A percentile compares a stretch with the other conserved stretches of the same genome.
phyloP scores from a whole-genome alignment of 2,113 vertebrate genomes.

The Propithecus coquereli region DNA sequence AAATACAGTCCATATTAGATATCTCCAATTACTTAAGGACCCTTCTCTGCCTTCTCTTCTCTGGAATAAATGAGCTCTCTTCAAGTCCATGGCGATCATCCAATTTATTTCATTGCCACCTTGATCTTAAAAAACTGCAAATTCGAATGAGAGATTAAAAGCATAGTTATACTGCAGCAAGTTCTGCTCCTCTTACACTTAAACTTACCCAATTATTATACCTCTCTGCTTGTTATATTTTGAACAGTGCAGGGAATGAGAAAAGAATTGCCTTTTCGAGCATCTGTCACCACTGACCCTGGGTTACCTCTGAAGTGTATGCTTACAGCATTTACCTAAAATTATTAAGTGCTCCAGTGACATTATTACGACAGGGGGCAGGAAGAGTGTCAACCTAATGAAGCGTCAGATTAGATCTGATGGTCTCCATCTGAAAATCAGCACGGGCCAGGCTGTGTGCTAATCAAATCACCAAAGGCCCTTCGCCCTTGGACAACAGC shows the following conservation, averaged over 20 bases:
- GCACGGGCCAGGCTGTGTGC: slow-evolving; percentile 48
- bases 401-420: slow-evolving; percentile 69
- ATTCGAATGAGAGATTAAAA: neutral
- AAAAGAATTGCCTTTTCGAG: neutral
- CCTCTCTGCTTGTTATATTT: slow-evolving; percentile 10
- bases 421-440: slow-evolving; percentile 65
- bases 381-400: slow-evolving; percentile 73
- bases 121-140: neutral
- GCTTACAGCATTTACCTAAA: slow-evolving; percentile 54
- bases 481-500: slow-evolving; percentile 72
- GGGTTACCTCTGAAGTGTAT: slow-evolving; percentile 7
- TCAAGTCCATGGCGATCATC: neutral
- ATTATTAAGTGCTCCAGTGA: slow-evolving; percentile 63
- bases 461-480: slow-evolving; percentile 61
- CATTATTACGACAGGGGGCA: slow-evolving; percentile 78
- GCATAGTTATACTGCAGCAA: neutral
- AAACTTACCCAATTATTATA: neutral
- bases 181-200: neutral
- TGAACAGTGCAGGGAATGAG: neutral
- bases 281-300: slow-evolving; percentile 58
- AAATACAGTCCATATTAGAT: neutral
- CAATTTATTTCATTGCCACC: neutral
- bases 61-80: neutral
- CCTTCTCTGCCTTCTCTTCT: neutral
- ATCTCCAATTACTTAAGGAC: neutral